phyloP scores from a whole-genome alignment of 2,797 vertebrate species.

The Hemitrygon akajei region DNA sequence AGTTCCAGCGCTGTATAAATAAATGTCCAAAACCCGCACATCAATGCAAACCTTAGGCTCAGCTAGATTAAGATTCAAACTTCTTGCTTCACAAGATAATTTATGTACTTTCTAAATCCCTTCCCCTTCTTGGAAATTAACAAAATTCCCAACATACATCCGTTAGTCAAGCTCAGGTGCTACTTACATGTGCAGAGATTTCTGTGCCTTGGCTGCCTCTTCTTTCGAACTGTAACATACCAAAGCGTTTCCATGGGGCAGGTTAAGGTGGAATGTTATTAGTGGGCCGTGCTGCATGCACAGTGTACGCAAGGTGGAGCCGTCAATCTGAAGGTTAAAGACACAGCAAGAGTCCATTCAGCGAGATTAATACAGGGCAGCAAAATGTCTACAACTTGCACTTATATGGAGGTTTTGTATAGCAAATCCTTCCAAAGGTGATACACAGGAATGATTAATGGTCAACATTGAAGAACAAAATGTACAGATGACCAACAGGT shows the following conservation, averaged over 20 bases:
- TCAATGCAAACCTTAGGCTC: neutral
- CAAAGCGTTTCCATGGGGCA: constrained; percentile 77
- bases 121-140: neutral
- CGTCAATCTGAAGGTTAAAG: constrained; percentile 63
- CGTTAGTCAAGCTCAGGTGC: neutral
- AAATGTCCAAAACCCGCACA: neutral
- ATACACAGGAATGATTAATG: neutral
- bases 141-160: neutral
- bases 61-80: neutral
- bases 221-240: constrained; percentile 86
- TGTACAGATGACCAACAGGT: neutral
- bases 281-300: constrained; percentile 87
- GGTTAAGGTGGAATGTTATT: constrained; percentile 86
- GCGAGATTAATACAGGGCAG: neutral
- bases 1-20: neutral
- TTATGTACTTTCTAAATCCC: neutral
- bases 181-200: constrained; percentile 84
- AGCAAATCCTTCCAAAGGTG: neutral
- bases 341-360: neutral
- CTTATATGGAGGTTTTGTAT: neutral
- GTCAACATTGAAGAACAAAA: neutral
- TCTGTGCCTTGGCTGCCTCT: constrained; percentile 84
- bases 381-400: neutral
- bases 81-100: neutral
- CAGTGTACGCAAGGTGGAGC: constrained; percentile 82